Evolutionary conservation across 2,113 vertebrate species (phyloP).

Genomic region (Alligator sinensis): DNA sequence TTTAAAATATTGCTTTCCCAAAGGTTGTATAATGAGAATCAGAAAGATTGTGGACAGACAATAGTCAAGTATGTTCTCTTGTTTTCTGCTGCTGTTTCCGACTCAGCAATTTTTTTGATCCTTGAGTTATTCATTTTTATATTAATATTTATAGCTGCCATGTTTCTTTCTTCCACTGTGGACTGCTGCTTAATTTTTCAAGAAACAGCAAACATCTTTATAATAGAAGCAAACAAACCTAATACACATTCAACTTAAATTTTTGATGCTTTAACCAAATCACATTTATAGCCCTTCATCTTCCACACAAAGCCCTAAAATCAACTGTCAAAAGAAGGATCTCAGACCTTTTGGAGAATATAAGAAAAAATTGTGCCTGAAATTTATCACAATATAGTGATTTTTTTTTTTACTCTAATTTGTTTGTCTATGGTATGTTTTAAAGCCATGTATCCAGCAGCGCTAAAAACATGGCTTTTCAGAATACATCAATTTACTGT

Average conservation of each 20-base stretch:
- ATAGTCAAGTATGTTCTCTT: not conserved
- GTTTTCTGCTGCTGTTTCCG: not conserved
- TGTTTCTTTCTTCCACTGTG: not conserved
- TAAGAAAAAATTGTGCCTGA: not conserved
- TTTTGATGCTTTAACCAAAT: not conserved
- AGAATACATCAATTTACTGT: not conserved
- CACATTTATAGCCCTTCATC: not conserved
- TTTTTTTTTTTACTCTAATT: no score
- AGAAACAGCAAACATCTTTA: not conserved
- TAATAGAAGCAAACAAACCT: not conserved
- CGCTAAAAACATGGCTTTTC: not conserved
- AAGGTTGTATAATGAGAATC: not conserved
- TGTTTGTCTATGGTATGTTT: no score
- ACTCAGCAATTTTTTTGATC: not conserved
- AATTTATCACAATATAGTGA: no score
- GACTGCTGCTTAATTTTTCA: not conserved
- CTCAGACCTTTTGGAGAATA: not conserved
- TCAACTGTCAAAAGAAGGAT: not conserved
- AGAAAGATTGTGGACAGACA: not conserved
- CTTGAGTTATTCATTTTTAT: not conserved
- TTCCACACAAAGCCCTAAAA: not conserved
- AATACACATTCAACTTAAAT: not conserved
- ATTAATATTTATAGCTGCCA: not conserved
- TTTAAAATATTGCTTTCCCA: not conserved
- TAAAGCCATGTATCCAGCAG: no score